Evolutionary conservation across 2,797 vertebrate species (phyloP), one percentile per base, ranked within the genome.

Genomic region (Lithobates sylvaticus): DNA sequence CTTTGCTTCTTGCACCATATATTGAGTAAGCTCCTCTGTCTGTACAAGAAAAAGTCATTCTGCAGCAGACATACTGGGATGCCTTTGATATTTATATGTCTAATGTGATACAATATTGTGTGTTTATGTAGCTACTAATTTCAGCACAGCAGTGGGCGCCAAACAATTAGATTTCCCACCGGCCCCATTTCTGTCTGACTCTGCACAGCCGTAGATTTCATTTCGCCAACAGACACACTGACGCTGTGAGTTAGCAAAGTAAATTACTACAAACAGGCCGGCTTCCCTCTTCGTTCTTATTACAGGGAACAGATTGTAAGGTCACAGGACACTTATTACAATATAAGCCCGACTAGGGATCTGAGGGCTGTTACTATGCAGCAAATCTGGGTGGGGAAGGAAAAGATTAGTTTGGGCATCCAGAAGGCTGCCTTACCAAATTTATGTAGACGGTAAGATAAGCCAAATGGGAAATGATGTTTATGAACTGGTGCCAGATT

Each of bases 101-200:
- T 58, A 72, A 71, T 81, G 78, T 39, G 68, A 81, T 72, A 70
- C 47, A 72, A 39, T 61, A 61, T 61, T 80, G 15, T 80, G 78
- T 69, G 69, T 80, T 78, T 80, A 27, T 70, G 42, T 23, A n/a
- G 67, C 67, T 80, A 44, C 42, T 50, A 69, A 80, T 81, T 70
- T 54, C 78, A 54, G 23, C 78, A n/a, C 78, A 36, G 68, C 68
- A 18, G 68, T 81, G 42, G 44, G 34, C 29, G 61, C 39, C 32
- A 47, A 26, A 61, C 79, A 71, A 72, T 81, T 61, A 81, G 79
- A 81, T 81, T 81, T 72, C 79, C 79, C 79, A 61, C 44, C 15
- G 68, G 68, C 26, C 79, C 32, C 23, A 72, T 71, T 72, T 81
- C 79, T 10, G 79, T 61, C 67, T 34, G 29, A 42, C 79, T 39